phyloP scores from a whole-genome alignment of 2,797 vertebrate species.

The Sebastes variabilis region DNA sequence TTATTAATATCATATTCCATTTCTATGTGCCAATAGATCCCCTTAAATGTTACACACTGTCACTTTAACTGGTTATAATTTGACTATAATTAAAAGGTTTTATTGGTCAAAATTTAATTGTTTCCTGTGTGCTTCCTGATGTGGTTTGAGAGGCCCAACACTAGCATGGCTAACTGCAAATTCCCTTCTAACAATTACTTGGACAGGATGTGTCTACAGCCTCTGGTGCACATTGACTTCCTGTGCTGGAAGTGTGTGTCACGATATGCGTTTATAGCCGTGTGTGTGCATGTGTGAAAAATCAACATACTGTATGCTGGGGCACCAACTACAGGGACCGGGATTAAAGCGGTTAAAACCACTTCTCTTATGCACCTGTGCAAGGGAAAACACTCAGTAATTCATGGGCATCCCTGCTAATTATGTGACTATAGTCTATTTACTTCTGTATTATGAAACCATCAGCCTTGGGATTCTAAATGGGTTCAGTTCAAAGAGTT shows the following conservation, averaged over 20 bases:
- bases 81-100: slow-evolving; percentile 27
- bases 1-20: no score
- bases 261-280: background rate
- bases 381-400: slow-evolving; percentile 58
- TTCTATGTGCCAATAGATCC: no score
- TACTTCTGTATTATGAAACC: slow-evolving; percentile 72
- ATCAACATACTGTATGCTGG: background rate
- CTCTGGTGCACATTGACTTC: background rate
- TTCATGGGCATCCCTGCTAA: slow-evolving; percentile 66
- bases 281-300: slow-evolving; percentile 1
- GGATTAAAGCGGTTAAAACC: background rate
- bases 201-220: background rate
- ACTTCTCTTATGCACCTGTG: slow-evolving; percentile 57
- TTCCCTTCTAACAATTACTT: slow-evolving; percentile 17
- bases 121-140: slow-evolving; percentile 25
- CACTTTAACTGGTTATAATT: slow-evolving; percentile 23
- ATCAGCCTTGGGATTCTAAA: slow-evolving; percentile 72
- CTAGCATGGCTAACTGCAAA: background rate
- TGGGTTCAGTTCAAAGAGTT: slow-evolving; percentile 75
- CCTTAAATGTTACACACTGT: background rate
- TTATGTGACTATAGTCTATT: slow-evolving; percentile 68
- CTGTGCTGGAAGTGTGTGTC: background rate
- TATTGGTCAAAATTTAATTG: slow-evolving; percentile 22
- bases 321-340: background rate
- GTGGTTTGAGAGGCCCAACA: slow-evolving; percentile 26